A percentile compares a stretch with the other conserved stretches of the same genome.
Conservation (phyloP, 2,113 vertebrate genomes). For the Acinonyx jubatus region DNA sequence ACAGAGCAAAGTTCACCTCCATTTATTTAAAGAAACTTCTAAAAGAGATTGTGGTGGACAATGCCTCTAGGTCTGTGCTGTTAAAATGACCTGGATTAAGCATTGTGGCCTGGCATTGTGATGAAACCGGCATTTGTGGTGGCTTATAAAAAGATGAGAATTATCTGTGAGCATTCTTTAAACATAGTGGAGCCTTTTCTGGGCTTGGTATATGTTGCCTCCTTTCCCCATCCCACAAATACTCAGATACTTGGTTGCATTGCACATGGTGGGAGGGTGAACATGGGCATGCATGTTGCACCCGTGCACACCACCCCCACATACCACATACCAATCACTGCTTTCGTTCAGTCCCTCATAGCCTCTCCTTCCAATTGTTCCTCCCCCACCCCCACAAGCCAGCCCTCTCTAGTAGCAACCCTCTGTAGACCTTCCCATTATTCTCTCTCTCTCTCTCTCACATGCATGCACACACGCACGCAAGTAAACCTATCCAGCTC, state of each 20-base stretch:
- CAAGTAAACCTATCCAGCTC: background rate
- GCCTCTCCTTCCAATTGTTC: background rate
- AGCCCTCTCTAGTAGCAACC: background rate
- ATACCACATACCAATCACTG: background rate
- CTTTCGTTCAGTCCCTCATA: background rate
- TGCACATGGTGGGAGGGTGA: background rate
- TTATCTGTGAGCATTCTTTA: background rate
- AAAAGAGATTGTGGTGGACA: background rate
- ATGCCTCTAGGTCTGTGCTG: background rate
- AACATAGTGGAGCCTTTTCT: background rate
- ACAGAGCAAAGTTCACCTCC: background rate
- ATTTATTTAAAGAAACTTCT: background rate
- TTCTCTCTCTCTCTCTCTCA: background rate
- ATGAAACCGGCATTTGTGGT: background rate
- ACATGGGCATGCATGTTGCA: background rate
- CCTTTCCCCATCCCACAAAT: background rate
- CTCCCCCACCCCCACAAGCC: too few relatives aligned
- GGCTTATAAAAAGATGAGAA: background rate
- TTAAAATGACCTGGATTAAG: constrained; percentile 12
- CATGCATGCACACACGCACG: background rate
- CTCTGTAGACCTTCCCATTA: background rate
- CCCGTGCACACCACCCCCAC: background rate
- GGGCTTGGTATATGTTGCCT: background rate
- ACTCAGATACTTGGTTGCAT: background rate
- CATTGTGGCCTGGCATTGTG: background rate